Evolutionary conservation across 2,797 vertebrate genomes (phyloP).

Genomic region (Psittacula derbiana): DNA sequence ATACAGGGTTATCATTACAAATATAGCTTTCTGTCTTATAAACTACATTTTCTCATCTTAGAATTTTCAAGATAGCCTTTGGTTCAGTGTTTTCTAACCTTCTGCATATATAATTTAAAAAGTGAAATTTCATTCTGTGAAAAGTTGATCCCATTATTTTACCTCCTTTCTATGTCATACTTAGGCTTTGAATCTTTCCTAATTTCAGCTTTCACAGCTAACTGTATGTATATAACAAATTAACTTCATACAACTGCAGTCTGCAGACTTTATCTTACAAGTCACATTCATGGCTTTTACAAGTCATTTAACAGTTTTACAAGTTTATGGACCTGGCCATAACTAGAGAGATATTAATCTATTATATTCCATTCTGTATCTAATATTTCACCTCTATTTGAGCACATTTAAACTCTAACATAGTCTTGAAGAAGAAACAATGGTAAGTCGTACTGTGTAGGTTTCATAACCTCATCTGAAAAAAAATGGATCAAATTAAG

Average conservation of each 20-base stretch:
- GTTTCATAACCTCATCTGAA: not conserved
- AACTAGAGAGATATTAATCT: not conserved
- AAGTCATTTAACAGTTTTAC: not conserved
- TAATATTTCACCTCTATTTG: not conserved
- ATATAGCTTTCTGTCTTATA: not conserved
- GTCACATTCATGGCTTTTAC: not conserved
- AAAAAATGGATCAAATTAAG: not conserved
- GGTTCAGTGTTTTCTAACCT: not conserved
- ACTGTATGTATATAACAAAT: not conserved
- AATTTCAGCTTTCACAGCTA: not conserved
- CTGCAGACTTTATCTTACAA: not conserved
- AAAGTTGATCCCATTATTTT: not conserved
- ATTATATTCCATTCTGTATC: not conserved
- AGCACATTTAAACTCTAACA: not conserved
- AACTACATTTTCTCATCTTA: not conserved
- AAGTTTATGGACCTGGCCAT: not conserved
- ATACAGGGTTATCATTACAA: not conserved
- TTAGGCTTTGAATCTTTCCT: not conserved
- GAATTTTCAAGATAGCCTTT: not conserved
- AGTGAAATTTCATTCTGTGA: not conserved
- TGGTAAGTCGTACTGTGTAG: not conserved
- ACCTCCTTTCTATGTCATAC: not conserved
- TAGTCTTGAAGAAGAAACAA: not conserved
- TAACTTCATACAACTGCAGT: not conserved
- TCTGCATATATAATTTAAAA: not conserved